phyloP scores from a whole-genome alignment of 2,113 vertebrate genomes.

The Myrmecophaga tridactyla region DNA sequence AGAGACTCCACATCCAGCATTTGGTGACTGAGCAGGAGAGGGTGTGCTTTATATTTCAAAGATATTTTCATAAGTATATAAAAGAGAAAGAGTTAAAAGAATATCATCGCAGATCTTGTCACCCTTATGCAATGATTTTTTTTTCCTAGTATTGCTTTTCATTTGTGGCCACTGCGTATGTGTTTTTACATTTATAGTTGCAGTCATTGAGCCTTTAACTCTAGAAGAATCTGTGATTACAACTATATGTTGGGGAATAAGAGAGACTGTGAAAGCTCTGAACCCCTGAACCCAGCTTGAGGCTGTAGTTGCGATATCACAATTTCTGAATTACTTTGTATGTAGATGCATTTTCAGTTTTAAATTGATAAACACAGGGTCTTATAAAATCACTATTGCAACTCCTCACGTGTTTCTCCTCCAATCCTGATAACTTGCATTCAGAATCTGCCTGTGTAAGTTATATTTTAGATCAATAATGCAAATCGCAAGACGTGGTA shows the following conservation, averaged over 20 bases:
- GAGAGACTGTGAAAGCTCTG: background rate
- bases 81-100: background rate
- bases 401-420: background rate
- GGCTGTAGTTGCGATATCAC: accelerated
- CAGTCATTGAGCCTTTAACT: background rate
- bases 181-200: background rate
- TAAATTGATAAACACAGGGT: no score
- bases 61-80: background rate
- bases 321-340: background rate
- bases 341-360: background rate
- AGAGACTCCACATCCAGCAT: background rate
- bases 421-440: conserved; percentile 1
- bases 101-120: background rate
- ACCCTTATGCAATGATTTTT: background rate
- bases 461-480: conserved; percentile 66
- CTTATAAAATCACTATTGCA: background rate
- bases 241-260: background rate
- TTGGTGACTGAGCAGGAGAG: background rate
- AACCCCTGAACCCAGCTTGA: background rate
- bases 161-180: background rate
- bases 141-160: background rate
- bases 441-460: conserved; percentile 53
- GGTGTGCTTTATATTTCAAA: background rate
- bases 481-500: conserved; percentile 42
- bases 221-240: background rate